Conservation (phyloP, 2,113 vertebrate species). For the Oplegnathus fasciatus region DNA sequence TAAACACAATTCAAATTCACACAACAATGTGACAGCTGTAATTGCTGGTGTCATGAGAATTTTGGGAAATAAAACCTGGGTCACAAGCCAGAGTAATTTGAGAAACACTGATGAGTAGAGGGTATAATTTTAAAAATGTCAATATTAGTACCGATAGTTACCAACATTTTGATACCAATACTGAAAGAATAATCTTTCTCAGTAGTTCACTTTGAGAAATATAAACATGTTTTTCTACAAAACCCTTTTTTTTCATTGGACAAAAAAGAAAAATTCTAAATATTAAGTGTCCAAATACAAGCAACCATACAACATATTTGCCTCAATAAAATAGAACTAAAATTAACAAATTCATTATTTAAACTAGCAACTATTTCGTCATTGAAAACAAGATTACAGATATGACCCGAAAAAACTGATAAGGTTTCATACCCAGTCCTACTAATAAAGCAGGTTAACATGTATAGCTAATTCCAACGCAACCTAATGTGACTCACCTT, state of each 20-base stretch:
- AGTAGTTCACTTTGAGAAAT: not conserved
- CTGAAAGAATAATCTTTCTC: not conserved
- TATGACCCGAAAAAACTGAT: not conserved
- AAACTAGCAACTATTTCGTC: not conserved
- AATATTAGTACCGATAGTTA: not conserved
- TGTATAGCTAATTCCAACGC: not conserved
- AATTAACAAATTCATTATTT: not conserved
- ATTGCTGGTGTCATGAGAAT: not conserved
- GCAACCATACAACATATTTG: not conserved
- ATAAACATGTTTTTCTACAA: not conserved
- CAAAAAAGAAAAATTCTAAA: not conserved
- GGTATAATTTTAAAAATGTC: not conserved
- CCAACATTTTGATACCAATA: not conserved
- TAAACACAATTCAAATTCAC: not conserved
- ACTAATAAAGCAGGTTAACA: not conserved
- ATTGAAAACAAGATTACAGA: not conserved
- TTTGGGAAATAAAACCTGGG: constrained; percentile 1
- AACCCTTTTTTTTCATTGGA: not conserved
- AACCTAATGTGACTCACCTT: not conserved
- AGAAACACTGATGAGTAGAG: not conserved
- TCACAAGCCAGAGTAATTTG: not conserved
- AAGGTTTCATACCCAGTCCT: not conserved
- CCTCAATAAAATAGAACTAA: not conserved
- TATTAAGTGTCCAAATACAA: not conserved
- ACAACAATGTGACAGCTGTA: not conserved